Evolutionary conservation across 2,888 invertebrate genomes (phyloP), one percentile per base, ranked within the genome.

Genomic region (Drosophila cyrtoloma): DNA sequence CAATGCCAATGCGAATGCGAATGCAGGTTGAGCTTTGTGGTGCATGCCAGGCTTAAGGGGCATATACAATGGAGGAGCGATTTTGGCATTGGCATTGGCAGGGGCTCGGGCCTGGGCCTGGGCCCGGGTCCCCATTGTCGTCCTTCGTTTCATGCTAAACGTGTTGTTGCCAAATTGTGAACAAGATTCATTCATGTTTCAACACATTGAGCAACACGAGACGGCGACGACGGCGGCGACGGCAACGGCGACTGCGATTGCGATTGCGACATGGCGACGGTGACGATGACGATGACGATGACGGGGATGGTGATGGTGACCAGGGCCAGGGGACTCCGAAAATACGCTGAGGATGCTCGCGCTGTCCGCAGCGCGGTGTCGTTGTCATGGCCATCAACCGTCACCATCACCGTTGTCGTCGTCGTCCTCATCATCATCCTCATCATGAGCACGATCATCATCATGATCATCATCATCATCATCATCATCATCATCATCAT

Each of bases 101-200:
- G 33, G 33, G 33, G 52, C 53, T n/a, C 5, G 50, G 35, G 12
- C 16, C 10, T 16, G 55, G 35, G 33, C 16, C 16, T 5, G 55
- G 35, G 61, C 28, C 33, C 10, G 39, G 74, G 71, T n/a, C 30
- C 33, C 76, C 79, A 81, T 79, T 81, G 76, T 82, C 71, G 86
- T 85, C 80, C 82, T 80, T 84, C 82, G 89, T 84, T 89, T 87
- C 86, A 78, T 86, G 90, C 84, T 87, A 87, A 87, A 90, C 90
- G 87, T 87, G 87, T 88, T 87, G 90, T 87, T 87, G 90, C 91
- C 91, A 91, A 91, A 91, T 92, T 91, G 91, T 90, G 90, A 90
- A 85, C 89, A 90, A 87, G 89, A 91, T 92, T 92, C 92, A 92
- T 92, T 92, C 91, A 92, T 92, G 92, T 92, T 92, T 91, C 87